Conservation (phyloP, 2,797 vertebrate genomes). For the Jordanella pulchra region DNA sequence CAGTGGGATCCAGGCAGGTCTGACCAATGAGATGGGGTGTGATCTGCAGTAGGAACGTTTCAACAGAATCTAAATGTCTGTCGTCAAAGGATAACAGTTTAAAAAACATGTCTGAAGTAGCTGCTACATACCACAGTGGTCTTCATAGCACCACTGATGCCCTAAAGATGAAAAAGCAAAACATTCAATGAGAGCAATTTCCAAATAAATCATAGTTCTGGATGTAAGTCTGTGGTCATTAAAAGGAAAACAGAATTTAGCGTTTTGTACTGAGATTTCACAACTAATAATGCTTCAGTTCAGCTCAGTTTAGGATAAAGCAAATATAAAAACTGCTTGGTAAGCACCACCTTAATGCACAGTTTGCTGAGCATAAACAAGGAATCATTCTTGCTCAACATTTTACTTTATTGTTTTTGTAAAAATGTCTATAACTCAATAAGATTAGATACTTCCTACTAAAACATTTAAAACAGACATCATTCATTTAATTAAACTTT, state of each 20-base stretch:
- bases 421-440: background rate
- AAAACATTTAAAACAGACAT: background rate
- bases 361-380: background rate
- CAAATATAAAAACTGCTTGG: background rate
- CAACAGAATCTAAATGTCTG: background rate
- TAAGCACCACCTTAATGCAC: background rate
- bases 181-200: background rate
- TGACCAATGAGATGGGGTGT: slow-evolving; percentile 31
- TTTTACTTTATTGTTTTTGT: background rate
- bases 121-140: slow-evolving; percentile 58
- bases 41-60: slow-evolving; percentile 14
- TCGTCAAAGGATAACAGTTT: background rate
- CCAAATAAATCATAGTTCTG: background rate
- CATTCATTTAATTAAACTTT: background rate
- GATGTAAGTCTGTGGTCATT: background rate
- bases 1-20: slow-evolving; percentile 41
- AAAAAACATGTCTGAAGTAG: no score
- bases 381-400: background rate
- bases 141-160: slow-evolving; percentile 63
- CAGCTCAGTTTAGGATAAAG: background rate
- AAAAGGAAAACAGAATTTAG: background rate
- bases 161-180: slow-evolving; percentile 13
- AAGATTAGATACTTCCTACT: background rate
- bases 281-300: background rate
- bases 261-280: no score